These are phyloP conservation scores for Drosophila mauritiana DNA, from an alignment of 1,140 invertebrate species.

Conservation along the genomic window DNA sequence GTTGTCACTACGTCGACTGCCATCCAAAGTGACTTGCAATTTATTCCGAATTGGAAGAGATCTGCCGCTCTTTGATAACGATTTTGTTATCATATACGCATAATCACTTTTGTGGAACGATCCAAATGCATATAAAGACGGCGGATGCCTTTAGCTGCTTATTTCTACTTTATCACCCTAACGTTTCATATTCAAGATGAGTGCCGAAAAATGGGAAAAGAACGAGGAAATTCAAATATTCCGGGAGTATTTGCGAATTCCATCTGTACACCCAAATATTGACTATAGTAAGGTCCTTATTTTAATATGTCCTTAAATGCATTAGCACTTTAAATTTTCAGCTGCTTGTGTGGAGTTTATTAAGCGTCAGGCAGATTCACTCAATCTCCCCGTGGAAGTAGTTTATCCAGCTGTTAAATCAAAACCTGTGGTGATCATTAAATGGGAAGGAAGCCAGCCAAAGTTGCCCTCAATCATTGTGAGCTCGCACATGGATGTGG, in stretches of 20 bases:
- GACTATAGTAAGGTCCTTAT: conserved; percentile 87
- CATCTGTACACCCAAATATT: conserved; percentile 92
- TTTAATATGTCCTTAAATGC: background rate
- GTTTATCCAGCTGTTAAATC: conserved; percentile 81
- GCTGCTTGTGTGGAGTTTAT: conserved; percentile 87
- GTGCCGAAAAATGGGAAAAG: conserved; percentile 84
- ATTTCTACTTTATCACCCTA: background rate
- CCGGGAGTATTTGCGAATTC: conserved; percentile 91
- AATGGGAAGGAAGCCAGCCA: conserved; percentile 89
- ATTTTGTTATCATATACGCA: background rate
- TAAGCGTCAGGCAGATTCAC: conserved; percentile 87
- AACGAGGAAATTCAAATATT: conserved; percentile 90
- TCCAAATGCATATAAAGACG: background rate
- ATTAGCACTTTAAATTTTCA: conserved; percentile 60
- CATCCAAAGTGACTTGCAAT: background rate
- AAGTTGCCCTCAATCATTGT: conserved; percentile 89
- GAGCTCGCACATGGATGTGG: conserved; percentile 95
- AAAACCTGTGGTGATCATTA: conserved; percentile 91
- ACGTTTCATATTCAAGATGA: conserved; percentile 37
- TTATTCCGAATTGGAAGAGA: background rate
- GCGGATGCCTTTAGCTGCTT: background rate
- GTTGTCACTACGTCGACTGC: too few species aligned
- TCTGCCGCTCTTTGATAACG: background rate
- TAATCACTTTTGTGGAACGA: background rate
- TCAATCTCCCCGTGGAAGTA: conserved; percentile 87